Evolutionary conservation across 2,113 vertebrate genomes (phyloP).

Genomic region (Himantopus leucocephalus): DNA sequence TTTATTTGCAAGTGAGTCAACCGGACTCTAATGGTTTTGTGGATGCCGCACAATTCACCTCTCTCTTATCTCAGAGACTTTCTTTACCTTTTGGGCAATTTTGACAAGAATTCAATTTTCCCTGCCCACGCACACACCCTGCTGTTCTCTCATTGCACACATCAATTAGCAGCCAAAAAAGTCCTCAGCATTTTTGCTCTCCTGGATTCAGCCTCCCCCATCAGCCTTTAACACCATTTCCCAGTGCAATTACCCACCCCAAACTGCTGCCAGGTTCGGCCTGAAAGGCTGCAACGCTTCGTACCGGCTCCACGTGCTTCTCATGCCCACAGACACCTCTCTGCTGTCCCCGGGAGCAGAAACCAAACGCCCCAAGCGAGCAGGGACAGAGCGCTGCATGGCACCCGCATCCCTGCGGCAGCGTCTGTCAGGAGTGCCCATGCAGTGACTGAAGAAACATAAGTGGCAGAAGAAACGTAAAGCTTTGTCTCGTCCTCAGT

Average conservation of each 20-base stretch:
- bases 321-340: background rate
- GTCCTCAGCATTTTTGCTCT: background rate
- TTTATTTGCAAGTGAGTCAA: constrained; percentile 33
- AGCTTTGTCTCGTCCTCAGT: background rate
- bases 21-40: background rate
- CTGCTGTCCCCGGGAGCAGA: background rate
- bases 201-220: background rate
- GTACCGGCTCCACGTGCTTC: background rate
- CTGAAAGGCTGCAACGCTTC: background rate
- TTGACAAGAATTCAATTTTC: constrained; percentile 33
- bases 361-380: background rate
- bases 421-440: background rate
- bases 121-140: background rate
- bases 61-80: background rate
- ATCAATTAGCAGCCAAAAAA: constrained; percentile 7
- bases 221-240: background rate
- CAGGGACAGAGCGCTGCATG: fast-evolving
- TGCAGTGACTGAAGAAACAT: fast-evolving
- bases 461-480: background rate
- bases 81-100: constrained; percentile 47
- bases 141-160: constrained; percentile 26
- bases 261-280: background rate
- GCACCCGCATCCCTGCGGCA: background rate
- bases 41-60: background rate
- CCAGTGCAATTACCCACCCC: background rate